Evolutionary conservation across 1,140 invertebrate genomes (phyloP), one percentile per base, ranked within the genome.

Genomic region (Bombus pyrosoma): DNA sequence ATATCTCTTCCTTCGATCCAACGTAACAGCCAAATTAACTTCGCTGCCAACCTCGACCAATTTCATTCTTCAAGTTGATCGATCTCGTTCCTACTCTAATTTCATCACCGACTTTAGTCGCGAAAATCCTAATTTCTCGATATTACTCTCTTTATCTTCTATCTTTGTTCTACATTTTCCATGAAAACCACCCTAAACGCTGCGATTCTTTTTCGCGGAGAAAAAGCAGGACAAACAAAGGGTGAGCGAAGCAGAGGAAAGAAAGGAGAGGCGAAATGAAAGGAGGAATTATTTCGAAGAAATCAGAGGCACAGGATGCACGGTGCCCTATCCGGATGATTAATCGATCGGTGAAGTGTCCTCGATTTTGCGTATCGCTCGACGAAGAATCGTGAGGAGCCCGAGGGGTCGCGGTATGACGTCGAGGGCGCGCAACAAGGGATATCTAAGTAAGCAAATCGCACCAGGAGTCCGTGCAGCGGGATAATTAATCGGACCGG

Each of bases 401-500:
- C 68, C 25, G 28, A 9, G 25, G 57, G 57, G 71, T 28, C 72
- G 34, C 79, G 53, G 47, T 25, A 72, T 32, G 79, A 59, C 37
- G 37, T 34, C 68, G 68, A 59, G 47, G n/a, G 69, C 34, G 37
- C 18, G 69, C 62, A 32, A 83, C 43, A 39, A 59, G 75, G 53
- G 68, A 53, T 76, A 77, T 83, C 81, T 32, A 68, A 83, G 73
- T 64, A 47, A 76, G 73, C 73, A n/a, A 77, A 57, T 77, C 81
- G 41, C 81, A 69, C 43, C 81, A 41, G 81, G 81, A 83, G 73
- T 53, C 73, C 62, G 32, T 41, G 57, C 39, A 71, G 39, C 39
- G n/a, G 43, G 75, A 62, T 71, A 79, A 84, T 83, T 78, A 83
- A 83, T 83, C 74, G 81, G 74, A 12, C 62, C 9, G 41, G 53